These are phyloP conservation scores for Drosophila subsilvestris DNA, from an alignment of 2,888 invertebrate genomes.

Conservation along the genomic window DNA sequence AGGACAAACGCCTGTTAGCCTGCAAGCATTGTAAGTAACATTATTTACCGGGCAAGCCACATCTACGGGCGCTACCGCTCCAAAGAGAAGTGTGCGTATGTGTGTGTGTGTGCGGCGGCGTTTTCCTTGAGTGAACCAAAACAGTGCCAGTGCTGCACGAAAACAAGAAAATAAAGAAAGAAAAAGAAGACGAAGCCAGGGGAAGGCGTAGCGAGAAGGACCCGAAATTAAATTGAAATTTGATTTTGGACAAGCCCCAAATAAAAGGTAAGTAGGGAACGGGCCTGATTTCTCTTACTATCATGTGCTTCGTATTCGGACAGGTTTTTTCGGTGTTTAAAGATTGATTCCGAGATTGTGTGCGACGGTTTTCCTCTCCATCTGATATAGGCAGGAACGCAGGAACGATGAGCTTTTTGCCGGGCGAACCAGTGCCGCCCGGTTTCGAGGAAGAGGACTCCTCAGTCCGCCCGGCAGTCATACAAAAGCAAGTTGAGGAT, in stretches of 20 bases:
- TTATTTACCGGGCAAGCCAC: background rate
- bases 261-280: background rate
- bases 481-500: slow-evolving; percentile 85
- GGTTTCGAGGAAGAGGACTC: slow-evolving; percentile 88
- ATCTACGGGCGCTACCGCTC: background rate
- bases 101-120: background rate
- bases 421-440: slow-evolving; percentile 89
- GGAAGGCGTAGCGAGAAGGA: background rate
- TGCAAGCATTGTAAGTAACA: background rate
- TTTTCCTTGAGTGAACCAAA: background rate
- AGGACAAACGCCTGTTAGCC: background rate
- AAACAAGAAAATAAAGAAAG: background rate
- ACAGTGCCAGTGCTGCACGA: background rate
- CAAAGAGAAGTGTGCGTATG: background rate
- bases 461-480: slow-evolving; percentile 82
- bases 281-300: background rate
- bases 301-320: slow-evolving; percentile 1
- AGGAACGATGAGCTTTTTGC: slow-evolving; percentile 82
- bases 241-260: background rate
- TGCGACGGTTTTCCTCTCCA: slow-evolving; percentile 2
- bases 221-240: background rate
- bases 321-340: background rate
- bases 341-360: background rate
- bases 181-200: background rate
- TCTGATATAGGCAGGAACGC: background rate